Evolutionary conservation across 2,113 vertebrate species (phyloP), one percentile per base, ranked within the genome.

Genomic region (Pollimyrus isidori): DNA sequence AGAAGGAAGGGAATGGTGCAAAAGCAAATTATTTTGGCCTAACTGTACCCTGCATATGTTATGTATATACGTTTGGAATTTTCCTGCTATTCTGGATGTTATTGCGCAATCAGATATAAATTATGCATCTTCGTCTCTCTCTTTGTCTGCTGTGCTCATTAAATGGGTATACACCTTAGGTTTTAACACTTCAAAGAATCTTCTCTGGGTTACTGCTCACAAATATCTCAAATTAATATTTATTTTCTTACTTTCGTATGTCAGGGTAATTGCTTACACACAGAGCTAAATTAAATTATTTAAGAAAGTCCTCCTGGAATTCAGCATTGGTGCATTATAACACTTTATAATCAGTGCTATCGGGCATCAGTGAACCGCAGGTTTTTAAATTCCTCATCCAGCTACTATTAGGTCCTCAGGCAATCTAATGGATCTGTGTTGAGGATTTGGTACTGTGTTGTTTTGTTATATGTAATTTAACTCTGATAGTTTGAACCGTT

Each of bases 231-330:
- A n/a, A 85, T 85, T 50, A 85, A 50, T 50, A 50, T 26, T 26
- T 85, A 85, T 50, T 85, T 48, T 85, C 23, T 85, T 85, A 17
- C 45, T 85, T 49, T 26, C 23, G 7, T n/a, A 4, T 85, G 46
- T 85, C 83, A 48, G 23, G 83, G 83, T n/a, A 50, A 26, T 76
- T 76, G 30, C 69, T 19, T 19, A 50, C 9, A 49, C 45, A 26
- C 45, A 49, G 45, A 49, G 48, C 83, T 85, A 48, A 50, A n/a
- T 85, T 42, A 50, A 85, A 85, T 26, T 3, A 50, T 85, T 85
- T 85, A n/a, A 30, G 46, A 30, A 85, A 26, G 83, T n/a, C 83
- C 83, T 85, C n/a, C 83, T 85, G 83, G 83, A 85, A 85, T 49
- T 85, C 83, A 49, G 23, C 23, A 85, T 85, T n/a, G 19, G 42